These are phyloP conservation scores for Machaerirhynchus nigripectus DNA, from an alignment of 2,113 vertebrate species.

Conservation along the genomic window DNA sequence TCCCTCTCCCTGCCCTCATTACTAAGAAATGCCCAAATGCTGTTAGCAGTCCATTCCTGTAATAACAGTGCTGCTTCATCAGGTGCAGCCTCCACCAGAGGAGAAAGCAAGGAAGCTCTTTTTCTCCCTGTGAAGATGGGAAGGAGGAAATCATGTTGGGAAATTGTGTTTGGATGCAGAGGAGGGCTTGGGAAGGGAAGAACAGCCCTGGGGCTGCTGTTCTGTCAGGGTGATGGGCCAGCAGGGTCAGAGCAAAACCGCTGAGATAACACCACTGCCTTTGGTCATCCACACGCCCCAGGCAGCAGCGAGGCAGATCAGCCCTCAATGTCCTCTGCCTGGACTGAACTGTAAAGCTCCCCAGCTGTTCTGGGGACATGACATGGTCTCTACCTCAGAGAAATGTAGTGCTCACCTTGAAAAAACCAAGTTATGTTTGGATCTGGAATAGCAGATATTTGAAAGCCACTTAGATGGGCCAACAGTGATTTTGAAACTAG, in stretches of 20 bases:
- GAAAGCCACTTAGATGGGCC: neutral
- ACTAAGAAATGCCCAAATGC: conserved; percentile 10
- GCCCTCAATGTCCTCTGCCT: neutral
- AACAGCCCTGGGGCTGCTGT: neutral
- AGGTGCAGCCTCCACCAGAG: neutral
- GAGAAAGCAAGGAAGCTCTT: neutral
- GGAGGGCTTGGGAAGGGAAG: neutral
- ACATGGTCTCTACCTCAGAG: neutral
- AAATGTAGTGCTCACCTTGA: neutral
- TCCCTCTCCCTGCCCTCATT: conserved; percentile 19
- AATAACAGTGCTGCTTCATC: neutral
- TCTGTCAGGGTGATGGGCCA: neutral
- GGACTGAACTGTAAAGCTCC: neutral
- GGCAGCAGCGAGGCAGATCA: neutral
- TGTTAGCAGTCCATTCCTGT: conserved; percentile 21
- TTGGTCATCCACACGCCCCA: neutral
- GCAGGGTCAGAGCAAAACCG: neutral
- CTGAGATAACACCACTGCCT: neutral
- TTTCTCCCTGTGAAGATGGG: neutral
- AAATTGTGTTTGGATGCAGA: neutral
- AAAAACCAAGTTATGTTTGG: neutral
- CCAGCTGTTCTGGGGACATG: neutral
- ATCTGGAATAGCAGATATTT: neutral
- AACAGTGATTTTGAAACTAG: neutral
- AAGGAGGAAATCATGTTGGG: neutral